These are phyloP conservation scores for Brachionus rotundiformis DNA, from an alignment of 1,140 invertebrate genomes.

Conservation along the genomic window DNA sequence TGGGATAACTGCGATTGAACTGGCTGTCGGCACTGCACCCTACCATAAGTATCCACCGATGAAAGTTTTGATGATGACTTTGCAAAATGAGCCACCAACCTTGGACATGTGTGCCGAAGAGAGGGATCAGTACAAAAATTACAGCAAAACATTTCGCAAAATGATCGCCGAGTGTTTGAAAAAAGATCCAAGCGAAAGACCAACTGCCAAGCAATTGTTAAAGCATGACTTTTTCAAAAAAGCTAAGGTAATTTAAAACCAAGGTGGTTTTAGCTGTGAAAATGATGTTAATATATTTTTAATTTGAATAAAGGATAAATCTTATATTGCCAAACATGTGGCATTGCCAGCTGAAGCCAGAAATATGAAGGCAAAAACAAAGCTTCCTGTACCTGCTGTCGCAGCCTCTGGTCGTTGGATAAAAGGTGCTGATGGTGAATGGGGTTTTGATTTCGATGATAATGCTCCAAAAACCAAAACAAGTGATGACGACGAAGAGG, in stretches of 20 bases:
- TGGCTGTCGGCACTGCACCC: constrained; percentile 95
- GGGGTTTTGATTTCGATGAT: constrained; percentile 45
- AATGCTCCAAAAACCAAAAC: not conserved
- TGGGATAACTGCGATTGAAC: constrained; percentile 96
- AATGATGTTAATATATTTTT: too few relatives aligned
- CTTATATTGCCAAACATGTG: constrained; percentile 47
- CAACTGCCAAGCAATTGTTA: constrained; percentile 91
- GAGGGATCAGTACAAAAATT: constrained; percentile 95
- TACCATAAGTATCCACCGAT: constrained; percentile 99
- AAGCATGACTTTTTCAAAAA: constrained; percentile 99
- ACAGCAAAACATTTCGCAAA: constrained; percentile 87
- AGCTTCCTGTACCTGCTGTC: not conserved
- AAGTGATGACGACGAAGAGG: not conserved
- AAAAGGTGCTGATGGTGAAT: constrained; percentile 50
- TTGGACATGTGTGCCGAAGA: constrained; percentile 91
- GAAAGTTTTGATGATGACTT: constrained; percentile 94
- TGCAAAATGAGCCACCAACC: constrained; percentile 96
- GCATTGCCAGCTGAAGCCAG: constrained; percentile 8
- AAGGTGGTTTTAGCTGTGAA: too few relatives aligned
- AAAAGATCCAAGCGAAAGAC: constrained; percentile 86
- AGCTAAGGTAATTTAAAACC: constrained; percentile 71
- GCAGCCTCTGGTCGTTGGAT: constrained; percentile 29
- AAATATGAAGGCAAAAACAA: constrained; percentile 33
- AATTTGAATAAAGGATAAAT: constrained; percentile 52
- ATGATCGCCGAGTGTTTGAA: constrained; percentile 91